Base-by-base conservation (phyloP, 2,113 vertebrate genomes). In the Corapipo altera region DNA sequence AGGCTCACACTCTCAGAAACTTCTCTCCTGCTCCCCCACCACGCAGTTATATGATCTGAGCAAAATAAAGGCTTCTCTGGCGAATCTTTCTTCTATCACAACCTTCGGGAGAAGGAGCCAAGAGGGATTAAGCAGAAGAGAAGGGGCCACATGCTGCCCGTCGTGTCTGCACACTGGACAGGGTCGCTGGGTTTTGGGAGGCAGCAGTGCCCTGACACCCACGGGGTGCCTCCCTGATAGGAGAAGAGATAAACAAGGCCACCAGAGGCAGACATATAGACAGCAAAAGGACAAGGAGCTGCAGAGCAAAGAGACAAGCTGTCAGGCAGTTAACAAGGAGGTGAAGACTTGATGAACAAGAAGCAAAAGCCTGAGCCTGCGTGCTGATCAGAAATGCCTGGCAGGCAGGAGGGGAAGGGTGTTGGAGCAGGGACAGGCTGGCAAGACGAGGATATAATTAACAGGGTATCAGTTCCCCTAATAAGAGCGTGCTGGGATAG, bases 101-200 rank as follows among this genome's bases (percentile, higher is more conserved):
- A 6, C 62, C 41, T 49, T 57, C 82, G 39, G 66, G 32, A 88
- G 39, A 0, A 52, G 85, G 32, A 94, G 44, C 11, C 32, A 76
- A 89, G 44, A 4, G 27, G 54, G 35, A 72, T 61, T 24, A 52
- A 75, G 83, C 30, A 70, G 64, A 20, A 44, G 27, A 24, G 27
- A 61, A 61, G 57, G 1, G 1, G 70, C 23, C 5, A 1, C 30
- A 15, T 0, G 4, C n/a, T 22, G 32, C 54, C 35, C 30, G 1
- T 2, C 2, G 3, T 9, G 46, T 49, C n/a, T 39, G n/a, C 28
- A 2, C 0, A 1, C 14, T 10, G 7, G 15, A 37, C 30, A 62
- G n/a, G 15, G 11, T 61, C 12, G 1, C 24, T n/a, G 70, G 8
- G 30, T 17, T 48, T 23, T 39, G 2, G 1, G 43, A 44, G n/a